These are phyloP conservation scores for Dolichallabes microphthalmus DNA, from an alignment of 2,113 vertebrate species.

Conservation along the genomic window DNA sequence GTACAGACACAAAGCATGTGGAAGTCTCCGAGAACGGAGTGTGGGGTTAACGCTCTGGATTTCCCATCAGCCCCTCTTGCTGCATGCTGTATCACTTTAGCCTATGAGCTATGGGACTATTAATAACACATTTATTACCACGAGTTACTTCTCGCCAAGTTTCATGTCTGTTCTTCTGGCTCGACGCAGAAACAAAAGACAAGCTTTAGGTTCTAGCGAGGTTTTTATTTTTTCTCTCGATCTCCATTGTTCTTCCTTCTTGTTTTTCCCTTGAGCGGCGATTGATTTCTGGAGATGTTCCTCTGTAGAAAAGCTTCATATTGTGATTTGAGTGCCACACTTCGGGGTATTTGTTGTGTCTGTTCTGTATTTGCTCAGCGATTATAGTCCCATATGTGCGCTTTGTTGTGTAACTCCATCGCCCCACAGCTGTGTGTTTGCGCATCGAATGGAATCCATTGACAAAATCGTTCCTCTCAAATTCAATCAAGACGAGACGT, in stretches of 20 bases:
- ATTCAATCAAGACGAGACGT: constrained; percentile 45
- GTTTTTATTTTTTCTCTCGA: not conserved
- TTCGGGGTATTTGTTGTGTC: constrained; percentile 44
- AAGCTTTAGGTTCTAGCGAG: not conserved
- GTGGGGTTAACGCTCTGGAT: constrained; percentile 2
- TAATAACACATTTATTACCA: constrained; percentile 19
- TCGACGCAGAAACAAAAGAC: constrained; percentile 2
- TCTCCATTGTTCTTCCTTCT: not conserved
- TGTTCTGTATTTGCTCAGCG: constrained; percentile 43
- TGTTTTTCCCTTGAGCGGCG: constrained; percentile 22
- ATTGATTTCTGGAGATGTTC: constrained; percentile 26
- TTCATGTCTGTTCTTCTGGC: not conserved
- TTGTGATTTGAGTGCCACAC: constrained; percentile 20
- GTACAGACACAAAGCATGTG: too few relatives aligned
- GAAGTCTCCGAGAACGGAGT: constrained; percentile 65
- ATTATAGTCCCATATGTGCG: constrained; percentile 29
- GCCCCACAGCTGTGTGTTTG: constrained; percentile 44
- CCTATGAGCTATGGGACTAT: not conserved
- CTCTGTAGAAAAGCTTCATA: constrained; percentile 31
- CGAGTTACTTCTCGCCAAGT: not conserved
- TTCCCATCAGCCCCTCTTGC: constrained; percentile 34
- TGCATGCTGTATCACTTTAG: constrained; percentile 54
- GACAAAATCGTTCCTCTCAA: constrained; percentile 44
- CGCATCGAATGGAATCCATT: constrained; percentile 41
- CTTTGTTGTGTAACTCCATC: constrained; percentile 42